Evolutionary conservation across 2,888 invertebrate genomes (phyloP).

Genomic region (Drosophila leonis): DNA sequence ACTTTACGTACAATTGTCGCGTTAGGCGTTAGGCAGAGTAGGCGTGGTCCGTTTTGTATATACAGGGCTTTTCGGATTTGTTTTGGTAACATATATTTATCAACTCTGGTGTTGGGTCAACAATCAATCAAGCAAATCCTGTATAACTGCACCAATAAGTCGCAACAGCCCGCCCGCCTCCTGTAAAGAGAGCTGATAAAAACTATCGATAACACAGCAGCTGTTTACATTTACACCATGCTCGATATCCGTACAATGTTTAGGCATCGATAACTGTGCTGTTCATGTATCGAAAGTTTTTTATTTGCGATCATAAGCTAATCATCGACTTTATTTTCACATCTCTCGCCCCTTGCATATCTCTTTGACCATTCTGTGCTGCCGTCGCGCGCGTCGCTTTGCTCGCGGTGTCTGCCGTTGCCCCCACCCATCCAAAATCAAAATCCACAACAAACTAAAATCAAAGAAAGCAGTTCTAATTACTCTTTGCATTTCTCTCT

Average conservation of each 20-base stretch:
- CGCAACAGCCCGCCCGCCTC: not conserved
- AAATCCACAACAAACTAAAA: constrained; percentile 16
- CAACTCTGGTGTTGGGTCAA: constrained; percentile 51
- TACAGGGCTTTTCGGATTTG: constrained; percentile 10
- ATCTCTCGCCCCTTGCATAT: not conserved
- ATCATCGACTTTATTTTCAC: constrained; percentile 6
- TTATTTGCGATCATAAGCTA: constrained; percentile 11
- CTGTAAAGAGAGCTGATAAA: not conserved
- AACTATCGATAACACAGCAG: constrained; percentile 15
- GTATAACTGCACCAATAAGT: constrained; percentile 9
- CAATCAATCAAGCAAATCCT: constrained; percentile 26
- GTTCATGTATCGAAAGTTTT: constrained; percentile 25
- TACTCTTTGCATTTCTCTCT: constrained; percentile 55
- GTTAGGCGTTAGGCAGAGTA: constrained; percentile 19
- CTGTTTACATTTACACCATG: not conserved
- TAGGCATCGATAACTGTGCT: constrained; percentile 13
- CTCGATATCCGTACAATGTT: not conserved
- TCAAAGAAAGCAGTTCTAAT: constrained; percentile 38
- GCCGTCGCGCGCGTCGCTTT: constrained; percentile 53
- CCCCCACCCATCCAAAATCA: constrained; percentile 9
- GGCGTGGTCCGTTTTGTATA: constrained; percentile 54
- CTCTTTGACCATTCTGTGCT: not conserved
- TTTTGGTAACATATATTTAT: constrained; percentile 17
- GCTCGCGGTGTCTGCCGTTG: constrained; percentile 42
- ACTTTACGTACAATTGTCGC: constrained; percentile 36